Percentiles rank a stretch among this genome's conserved stretches.
Evolutionary conservation across 30 jellyfish, hydroid and myxozoan species (phyloP).

Genomic region (Turritopsis rubra): DNA sequence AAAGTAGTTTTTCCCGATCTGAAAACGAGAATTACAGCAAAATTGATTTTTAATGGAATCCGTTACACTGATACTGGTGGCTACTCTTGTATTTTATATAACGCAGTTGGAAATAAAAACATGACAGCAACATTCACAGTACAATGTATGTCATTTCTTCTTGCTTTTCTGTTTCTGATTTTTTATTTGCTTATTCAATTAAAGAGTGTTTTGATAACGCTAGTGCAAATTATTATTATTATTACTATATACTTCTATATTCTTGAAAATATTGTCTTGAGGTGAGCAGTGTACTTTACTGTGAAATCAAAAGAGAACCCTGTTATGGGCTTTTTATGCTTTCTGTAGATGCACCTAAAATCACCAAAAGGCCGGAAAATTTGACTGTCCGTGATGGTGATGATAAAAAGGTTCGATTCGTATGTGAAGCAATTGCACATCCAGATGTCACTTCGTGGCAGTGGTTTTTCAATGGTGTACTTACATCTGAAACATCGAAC

Average conservation of each 20-base stretch:
- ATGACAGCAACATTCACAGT: slow-evolving; percentile 15
- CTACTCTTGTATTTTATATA: slow-evolving; percentile 54
- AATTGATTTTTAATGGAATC: slow-evolving; percentile 19
- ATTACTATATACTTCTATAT: too few species aligned
- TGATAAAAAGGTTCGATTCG: slow-evolving; percentile 37
- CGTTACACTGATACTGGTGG: slow-evolving; percentile 57
- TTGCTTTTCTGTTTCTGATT: background rate
- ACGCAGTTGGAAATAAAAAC: slow-evolving; percentile 46
- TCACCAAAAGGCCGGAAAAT: slow-evolving; percentile 42
- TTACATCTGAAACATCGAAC: background rate
- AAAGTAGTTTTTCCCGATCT: background rate
- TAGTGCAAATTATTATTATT: background rate
- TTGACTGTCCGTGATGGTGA: slow-evolving; percentile 45
- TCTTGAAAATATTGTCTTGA: too few species aligned
- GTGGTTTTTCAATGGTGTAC: slow-evolving; percentile 33
- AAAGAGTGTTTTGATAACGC: background rate
- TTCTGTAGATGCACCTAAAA: slow-evolving; percentile 57
- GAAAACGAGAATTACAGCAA: slow-evolving; percentile 5
- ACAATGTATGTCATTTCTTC: slow-evolving; percentile 8
- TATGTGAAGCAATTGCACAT: slow-evolving; percentile 72
- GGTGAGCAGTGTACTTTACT: background rate
- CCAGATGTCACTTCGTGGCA: slow-evolving; percentile 35
- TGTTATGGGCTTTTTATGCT: background rate
- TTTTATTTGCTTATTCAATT: background rate
- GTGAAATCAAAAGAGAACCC: background rate